These are phyloP conservation scores for Chloroclystis v-ata DNA, from an alignment of 2,888 invertebrate species.

Conservation along the genomic window DNA sequence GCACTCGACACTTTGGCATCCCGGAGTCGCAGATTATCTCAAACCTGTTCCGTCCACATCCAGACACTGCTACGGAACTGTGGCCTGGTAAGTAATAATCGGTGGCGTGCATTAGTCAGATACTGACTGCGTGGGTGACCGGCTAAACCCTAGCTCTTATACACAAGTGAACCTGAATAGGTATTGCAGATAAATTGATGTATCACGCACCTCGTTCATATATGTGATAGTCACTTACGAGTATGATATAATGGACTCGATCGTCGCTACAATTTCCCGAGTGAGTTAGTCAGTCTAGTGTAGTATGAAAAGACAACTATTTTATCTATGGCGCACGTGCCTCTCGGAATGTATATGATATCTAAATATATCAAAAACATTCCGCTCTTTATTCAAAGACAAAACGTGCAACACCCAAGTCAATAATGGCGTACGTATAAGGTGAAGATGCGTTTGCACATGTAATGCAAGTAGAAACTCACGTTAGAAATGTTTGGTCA, in stretches of 20 bases:
- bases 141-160: slow-evolving; percentile 26
- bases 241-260: no score
- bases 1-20: slow-evolving; percentile 25
- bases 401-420: neutral
- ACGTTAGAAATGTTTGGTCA: slow-evolving; percentile 30
- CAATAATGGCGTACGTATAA: neutral
- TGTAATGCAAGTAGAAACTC: slow-evolving; percentile 19
- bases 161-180: slow-evolving; percentile 9
- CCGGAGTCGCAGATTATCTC: slow-evolving; percentile 32
- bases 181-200: neutral
- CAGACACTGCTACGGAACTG: slow-evolving; percentile 8
- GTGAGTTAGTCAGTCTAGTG: no score
- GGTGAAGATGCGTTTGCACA: slow-evolving; percentile 1
- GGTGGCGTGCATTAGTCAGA: slow-evolving; percentile 65
- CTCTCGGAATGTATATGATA: no score
- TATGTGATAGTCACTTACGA: no score
- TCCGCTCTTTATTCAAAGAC: no score
- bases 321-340: no score
- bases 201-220: neutral
- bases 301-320: no score
- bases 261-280: no score
- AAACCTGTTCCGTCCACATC: slow-evolving; percentile 27
- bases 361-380: no score
- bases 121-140: slow-evolving; percentile 42
- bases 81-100: slow-evolving; percentile 57